These are phyloP conservation scores for Heterochromis multidens DNA, from an alignment of 2,113 vertebrate genomes.

Conservation along the genomic window DNA sequence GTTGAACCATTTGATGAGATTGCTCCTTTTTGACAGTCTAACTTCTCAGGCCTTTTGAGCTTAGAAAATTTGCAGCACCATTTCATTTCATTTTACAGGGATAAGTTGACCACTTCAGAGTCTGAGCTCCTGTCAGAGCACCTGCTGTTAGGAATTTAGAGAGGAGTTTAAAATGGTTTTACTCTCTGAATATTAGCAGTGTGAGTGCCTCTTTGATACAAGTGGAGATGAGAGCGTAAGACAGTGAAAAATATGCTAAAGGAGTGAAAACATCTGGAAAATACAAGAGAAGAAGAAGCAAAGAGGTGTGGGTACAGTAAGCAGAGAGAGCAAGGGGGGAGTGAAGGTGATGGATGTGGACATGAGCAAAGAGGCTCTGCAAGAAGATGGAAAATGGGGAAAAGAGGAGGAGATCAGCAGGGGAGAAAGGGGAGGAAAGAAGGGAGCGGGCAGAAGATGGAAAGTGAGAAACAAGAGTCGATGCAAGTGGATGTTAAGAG, in stretches of 20 bases:
- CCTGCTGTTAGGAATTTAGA: slow-evolving; percentile 14
- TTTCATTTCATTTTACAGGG: neutral
- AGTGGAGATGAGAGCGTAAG: neutral
- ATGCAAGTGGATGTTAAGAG: neutral
- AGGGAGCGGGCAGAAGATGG: neutral
- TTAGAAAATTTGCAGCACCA: neutral
- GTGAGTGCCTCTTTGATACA: neutral
- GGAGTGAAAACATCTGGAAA: neutral
- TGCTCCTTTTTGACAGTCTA: neutral
- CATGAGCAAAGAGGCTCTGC: neutral
- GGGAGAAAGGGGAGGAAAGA: neutral
- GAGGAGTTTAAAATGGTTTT: neutral
- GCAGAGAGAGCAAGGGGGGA: neutral
- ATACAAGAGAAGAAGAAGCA: neutral
- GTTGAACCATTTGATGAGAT: neutral
- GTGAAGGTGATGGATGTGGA: slow-evolving; percentile 22
- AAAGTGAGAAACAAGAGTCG: slow-evolving; percentile 12
- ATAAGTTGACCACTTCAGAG: slow-evolving; percentile 5
- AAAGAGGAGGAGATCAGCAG: neutral
- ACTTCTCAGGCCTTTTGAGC: neutral
- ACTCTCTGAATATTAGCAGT: neutral
- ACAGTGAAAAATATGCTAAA: neutral
- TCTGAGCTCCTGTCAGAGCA: neutral
- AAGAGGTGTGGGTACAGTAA: neutral
- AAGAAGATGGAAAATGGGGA: neutral